A percentile compares a stretch with the other conserved stretches of the same genome.
phyloP scores from a whole-genome alignment of 2,888 invertebrate genomes.

The Micoletzkya japonica region DNA sequence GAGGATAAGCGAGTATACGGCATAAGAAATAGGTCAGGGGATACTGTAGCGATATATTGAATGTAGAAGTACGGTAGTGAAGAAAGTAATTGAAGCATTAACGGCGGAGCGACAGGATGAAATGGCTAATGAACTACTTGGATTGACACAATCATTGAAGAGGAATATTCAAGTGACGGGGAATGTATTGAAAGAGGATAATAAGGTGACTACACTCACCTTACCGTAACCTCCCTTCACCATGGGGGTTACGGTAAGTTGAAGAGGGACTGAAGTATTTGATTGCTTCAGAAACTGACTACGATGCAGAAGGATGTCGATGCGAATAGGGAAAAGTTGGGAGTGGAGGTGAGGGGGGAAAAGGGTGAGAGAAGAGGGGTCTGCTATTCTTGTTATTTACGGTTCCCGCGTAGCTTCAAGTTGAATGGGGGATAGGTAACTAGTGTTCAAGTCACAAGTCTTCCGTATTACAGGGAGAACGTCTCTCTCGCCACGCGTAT shows the following conservation, averaged over 20 bases:
- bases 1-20: no score
- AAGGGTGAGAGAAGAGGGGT: not conserved
- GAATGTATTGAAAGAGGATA: conserved; percentile 85
- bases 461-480: not conserved
- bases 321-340: conserved; percentile 45
- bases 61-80: not conserved
- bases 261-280: no score
- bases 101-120: conserved; percentile 79
- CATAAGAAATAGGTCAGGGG: no score
- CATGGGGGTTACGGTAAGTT: no score
- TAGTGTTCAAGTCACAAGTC: no score
- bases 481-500: conserved; percentile 24
- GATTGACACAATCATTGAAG: conserved; percentile 82
- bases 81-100: not conserved
- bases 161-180: conserved; percentile 87
- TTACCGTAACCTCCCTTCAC: no score
- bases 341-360: conserved; percentile 27
- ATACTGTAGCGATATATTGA: no score
- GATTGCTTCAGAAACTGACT: conserved; percentile 39
- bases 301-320: conserved; percentile 49
- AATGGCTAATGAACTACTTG: conserved; percentile 90
- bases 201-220: conserved; percentile 77
- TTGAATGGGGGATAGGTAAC: no score
- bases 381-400: not conserved
- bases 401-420: not conserved